Base-by-base conservation (phyloP, 2,797 vertebrate genomes). In the Spatula versicolor region DNA sequence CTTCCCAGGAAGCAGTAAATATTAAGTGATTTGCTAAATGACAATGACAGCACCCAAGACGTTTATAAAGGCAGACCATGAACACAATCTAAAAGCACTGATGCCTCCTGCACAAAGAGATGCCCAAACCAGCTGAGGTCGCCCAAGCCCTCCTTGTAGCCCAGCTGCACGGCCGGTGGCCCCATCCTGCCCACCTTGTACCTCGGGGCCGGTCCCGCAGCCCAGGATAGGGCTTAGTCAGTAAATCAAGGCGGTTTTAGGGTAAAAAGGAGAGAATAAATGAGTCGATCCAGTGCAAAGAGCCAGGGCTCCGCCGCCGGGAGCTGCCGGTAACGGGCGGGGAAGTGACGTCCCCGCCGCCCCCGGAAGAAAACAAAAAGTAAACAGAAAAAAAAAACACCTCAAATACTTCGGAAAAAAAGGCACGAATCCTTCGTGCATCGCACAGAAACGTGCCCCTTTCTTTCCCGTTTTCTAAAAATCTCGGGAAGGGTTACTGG, bases 101-200 rank as follows among this genome's bases (percentile, higher is more conserved):
- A 23, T 50, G 48, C 48, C 46, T 41, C 41, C 45, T 66, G 5
- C 0, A 2, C 54, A 22, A 14, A 13, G 11, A 9, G 35, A 33
- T 1, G 15, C 50, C 5, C 6, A 30, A 26, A 43, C 3, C 14
- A 14, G n/a, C 4, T 7, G n/a, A 17, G 58, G 30, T 0, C 23
- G 31, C 59, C 30, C 0, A 16, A n/a, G 3, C 0, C 21, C 13
- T 16, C 3, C 18, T 21, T 28, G n/a, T 41, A 1, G 30, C 41
- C 21, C 41, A 3, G 18, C 23, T 7, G 31, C 1, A 1, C 1
- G 30, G 26, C 20, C 17, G 7, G 16, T 14, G 54, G 6, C 19
- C 46, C 77, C 1, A 9, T 4, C 73, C 46, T 10, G 5, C 33
- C 6, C 5, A 1, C 69, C 18, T 15, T 50, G 48, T 25, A 50